These are phyloP conservation scores for Spizaetus ornatus DNA, from an alignment of 2,113 vertebrate species.

Conservation along the genomic window DNA sequence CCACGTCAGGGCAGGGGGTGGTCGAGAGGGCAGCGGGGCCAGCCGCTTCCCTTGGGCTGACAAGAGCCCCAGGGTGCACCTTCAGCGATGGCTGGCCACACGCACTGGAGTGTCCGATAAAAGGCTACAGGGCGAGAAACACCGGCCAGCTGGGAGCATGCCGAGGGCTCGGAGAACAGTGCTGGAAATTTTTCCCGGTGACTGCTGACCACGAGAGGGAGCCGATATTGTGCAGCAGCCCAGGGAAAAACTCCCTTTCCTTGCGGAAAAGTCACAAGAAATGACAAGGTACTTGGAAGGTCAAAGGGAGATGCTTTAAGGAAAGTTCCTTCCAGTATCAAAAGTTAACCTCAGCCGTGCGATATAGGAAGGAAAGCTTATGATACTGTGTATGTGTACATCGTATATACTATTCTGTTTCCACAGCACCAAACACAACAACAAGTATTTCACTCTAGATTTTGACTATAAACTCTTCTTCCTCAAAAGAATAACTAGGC, in stretches of 20 bases:
- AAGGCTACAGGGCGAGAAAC: accelerated
- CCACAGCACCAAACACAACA: background rate
- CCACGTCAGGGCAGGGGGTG: background rate
- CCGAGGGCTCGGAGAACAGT: background rate
- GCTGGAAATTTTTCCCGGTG: background rate
- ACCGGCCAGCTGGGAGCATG: accelerated
- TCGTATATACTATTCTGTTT: background rate
- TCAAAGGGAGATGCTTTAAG: background rate
- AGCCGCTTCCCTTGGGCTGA: background rate
- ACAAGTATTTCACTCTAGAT: background rate
- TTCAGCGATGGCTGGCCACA: accelerated
- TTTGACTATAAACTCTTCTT: background rate
- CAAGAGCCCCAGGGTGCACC: background rate
- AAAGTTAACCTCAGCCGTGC: background rate
- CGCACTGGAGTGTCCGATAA: accelerated
- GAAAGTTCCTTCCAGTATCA: background rate
- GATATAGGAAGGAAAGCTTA: background rate
- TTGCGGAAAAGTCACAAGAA: accelerated
- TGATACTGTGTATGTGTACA: background rate
- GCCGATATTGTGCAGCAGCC: background rate
- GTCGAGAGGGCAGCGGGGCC: background rate
- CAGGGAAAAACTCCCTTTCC: background rate
- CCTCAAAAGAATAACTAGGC: background rate
- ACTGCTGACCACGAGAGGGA: constrained; percentile 19
- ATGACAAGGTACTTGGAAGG: background rate